Evolutionary conservation across 92 coral and sea anemone genomes (phyloP).

Genomic region (Parazoanthus swiftii): DNA sequence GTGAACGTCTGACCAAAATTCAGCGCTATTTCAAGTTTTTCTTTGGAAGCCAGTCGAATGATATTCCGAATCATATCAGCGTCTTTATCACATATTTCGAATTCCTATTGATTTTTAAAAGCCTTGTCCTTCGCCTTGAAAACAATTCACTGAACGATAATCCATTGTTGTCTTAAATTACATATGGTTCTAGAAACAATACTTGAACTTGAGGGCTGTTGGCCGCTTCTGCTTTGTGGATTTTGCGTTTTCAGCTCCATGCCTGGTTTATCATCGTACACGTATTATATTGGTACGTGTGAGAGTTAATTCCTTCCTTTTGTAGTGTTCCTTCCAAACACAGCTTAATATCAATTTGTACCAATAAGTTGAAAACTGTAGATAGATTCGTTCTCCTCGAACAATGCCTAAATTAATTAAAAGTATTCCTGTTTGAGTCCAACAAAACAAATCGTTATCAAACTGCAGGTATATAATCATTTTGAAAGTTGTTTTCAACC

Average conservation of each 20-base stretch:
- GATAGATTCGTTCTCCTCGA: background rate
- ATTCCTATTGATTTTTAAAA: background rate
- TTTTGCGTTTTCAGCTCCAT: background rate
- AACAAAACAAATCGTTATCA: background rate
- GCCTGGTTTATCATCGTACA: background rate
- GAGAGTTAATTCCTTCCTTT: no score
- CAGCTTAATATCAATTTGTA: background rate
- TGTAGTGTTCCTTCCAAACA: background rate
- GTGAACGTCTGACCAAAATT: background rate
- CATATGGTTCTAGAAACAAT: background rate
- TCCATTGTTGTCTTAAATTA: background rate
- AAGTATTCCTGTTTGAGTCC: background rate
- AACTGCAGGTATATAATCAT: background rate
- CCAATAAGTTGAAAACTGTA: background rate
- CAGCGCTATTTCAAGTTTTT: background rate
- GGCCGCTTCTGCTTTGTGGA: background rate
- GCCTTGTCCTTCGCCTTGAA: background rate
- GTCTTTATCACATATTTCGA: slow-evolving; percentile 5
- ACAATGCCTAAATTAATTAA: background rate
- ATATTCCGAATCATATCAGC: background rate
- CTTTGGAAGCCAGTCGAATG: background rate
- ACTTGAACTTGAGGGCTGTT: background rate
- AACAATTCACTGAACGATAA: slow-evolving; percentile 5
- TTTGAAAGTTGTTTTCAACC: background rate
- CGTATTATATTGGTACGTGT: background rate